Percentiles rank a stretch among this genome's conserved stretches.
Conservation (phyloP, 2,113 vertebrate genomes). For the Dascyllus trimaculatus region DNA sequence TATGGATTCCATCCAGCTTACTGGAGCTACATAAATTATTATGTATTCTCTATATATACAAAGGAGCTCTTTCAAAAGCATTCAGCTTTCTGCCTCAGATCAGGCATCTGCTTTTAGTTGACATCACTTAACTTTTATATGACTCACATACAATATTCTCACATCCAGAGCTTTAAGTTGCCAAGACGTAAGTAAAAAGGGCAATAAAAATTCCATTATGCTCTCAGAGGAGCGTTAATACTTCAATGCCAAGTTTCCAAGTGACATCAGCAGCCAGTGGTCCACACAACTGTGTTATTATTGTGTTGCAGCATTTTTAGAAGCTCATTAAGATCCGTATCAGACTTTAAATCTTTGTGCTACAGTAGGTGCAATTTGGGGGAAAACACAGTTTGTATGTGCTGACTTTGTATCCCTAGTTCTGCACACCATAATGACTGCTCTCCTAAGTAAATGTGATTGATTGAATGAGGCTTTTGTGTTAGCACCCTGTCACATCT, state of each 20-base stretch:
- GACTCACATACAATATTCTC: slow-evolving; percentile 46
- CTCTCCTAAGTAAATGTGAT: slow-evolving; percentile 49
- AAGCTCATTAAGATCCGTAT: slow-evolving; percentile 30
- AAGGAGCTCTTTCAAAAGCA: slow-evolving; percentile 6
- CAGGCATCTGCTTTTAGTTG: slow-evolving; percentile 62
- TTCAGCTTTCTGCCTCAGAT: slow-evolving; percentile 1
- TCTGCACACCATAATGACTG: slow-evolving; percentile 19
- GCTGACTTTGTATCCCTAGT: slow-evolving; percentile 10
- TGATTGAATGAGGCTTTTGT: slow-evolving; percentile 53
- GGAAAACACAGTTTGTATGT: not conserved
- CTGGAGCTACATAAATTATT: slow-evolving; percentile 32
- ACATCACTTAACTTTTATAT: slow-evolving; percentile 25
- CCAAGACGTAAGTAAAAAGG: not conserved
- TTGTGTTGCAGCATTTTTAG: slow-evolving; percentile 30
- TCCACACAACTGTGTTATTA: slow-evolving; percentile 40
- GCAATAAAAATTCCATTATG: slow-evolving; percentile 6
- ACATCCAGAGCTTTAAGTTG: slow-evolving; percentile 36
- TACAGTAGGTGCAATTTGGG: too few relatives aligned
- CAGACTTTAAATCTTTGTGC: not conserved
- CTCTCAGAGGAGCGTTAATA: slow-evolving; percentile 12
- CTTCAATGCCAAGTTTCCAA: slow-evolving; percentile 57
- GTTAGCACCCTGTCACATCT: slow-evolving; percentile 7
- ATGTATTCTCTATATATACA: slow-evolving; percentile 14
- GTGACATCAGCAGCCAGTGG: slow-evolving; percentile 52
- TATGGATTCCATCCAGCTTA: slow-evolving; percentile 37